A percentile compares a stretch with the other conserved stretches of the same genome.
phyloP scores from a whole-genome alignment of 2,113 vertebrate genomes.

The Alosa alosa region DNA sequence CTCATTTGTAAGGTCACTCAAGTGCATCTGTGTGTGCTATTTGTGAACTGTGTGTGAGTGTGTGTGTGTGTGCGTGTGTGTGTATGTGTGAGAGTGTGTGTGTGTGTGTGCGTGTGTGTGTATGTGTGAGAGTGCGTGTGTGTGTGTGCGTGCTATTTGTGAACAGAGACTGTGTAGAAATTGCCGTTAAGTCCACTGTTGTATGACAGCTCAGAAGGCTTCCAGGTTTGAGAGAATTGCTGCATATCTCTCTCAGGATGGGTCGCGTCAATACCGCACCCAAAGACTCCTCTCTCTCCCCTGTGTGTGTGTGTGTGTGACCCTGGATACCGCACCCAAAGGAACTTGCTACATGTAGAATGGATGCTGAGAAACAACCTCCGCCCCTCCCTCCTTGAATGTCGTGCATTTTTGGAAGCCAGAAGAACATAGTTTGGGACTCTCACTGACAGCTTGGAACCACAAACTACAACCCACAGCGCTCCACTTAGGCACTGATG shows the following conservation, averaged over 20 bases:
- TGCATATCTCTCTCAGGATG: background rate
- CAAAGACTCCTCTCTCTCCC: no score
- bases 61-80: no score
- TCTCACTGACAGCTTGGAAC: slow-evolving; percentile 36
- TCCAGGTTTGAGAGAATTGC: background rate
- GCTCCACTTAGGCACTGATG: slow-evolving; percentile 25
- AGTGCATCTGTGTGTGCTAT: background rate
- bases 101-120: no score
- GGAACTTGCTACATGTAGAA: slow-evolving; percentile 26
- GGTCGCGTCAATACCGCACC: background rate
- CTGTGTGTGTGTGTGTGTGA: no score
- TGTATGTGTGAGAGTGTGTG: no score
- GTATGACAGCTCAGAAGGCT: background rate
- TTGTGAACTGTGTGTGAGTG: background rate
- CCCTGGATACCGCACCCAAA: no score
- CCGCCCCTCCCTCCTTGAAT: slow-evolving; percentile 22
- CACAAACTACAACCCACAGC: slow-evolving; percentile 39
- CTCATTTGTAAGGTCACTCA: background rate
- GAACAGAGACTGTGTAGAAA: no score
- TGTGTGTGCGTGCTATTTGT: background rate
- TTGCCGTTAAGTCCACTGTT: background rate
- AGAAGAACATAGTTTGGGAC: slow-evolving; percentile 37
- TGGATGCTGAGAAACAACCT: slow-evolving; percentile 29
- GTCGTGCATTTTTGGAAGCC: slow-evolving; percentile 32
- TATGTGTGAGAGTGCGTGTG: no score